Evolutionary conservation across 2,113 vertebrate species (phyloP).

Genomic region (Cebus imitator): DNA sequence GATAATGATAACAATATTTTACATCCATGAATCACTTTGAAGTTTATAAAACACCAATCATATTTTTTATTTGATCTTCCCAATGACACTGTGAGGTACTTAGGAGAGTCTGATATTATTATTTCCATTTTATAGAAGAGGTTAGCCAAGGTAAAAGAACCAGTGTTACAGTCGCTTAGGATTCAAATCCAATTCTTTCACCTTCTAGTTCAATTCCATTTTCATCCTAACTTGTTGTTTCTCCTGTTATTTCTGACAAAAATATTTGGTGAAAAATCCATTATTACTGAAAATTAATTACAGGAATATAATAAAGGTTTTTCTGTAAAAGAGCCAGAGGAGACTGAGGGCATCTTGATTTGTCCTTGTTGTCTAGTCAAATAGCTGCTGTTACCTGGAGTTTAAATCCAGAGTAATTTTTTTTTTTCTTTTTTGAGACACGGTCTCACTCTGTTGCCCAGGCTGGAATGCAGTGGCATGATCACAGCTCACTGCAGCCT

Average conservation of each 20-base stretch:
- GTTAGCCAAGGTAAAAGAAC: neutral
- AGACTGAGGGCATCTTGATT: neutral
- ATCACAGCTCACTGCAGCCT: no score
- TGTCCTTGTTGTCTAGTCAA: neutral
- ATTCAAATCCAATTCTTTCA: neutral
- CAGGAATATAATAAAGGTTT: neutral
- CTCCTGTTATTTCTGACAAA: slow-evolving; percentile 6
- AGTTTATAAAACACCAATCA: neutral
- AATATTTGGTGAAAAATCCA: neutral
- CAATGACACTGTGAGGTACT: neutral
- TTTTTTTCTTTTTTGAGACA: no score
- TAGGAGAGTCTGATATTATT: neutral
- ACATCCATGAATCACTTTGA: neutral
- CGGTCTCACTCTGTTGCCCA: no score
- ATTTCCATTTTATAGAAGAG: neutral
- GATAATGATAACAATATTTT: neutral
- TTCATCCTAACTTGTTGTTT: neutral
- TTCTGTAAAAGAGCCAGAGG: neutral
- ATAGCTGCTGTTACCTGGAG: neutral
- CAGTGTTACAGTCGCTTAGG: neutral
- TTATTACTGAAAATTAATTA: neutral
- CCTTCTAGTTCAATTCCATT: neutral
- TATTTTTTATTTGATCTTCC: neutral
- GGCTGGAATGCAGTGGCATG: no score
- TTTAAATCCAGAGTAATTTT: neutral